A percentile compares a stretch with the other conserved stretches of the same genome.
Evolutionary conservation across 2,888 invertebrate genomes (phyloP).

Genomic region (Hartigia nigra): DNA sequence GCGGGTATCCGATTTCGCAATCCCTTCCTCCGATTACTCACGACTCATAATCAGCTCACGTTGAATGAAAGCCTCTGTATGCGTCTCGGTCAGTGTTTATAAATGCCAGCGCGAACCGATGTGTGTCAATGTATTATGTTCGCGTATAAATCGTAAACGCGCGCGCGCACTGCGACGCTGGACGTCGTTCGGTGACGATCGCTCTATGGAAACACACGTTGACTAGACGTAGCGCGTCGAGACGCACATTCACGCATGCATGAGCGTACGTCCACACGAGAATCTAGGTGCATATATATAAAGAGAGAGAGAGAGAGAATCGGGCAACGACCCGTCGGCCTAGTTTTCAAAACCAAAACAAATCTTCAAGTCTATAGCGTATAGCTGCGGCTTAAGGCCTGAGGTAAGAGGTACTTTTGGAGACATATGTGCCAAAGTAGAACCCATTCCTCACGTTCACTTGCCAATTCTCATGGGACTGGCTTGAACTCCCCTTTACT

Average conservation of each 20-base stretch:
- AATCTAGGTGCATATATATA: neutral
- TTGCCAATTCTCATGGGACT: neutral
- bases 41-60: slow-evolving; percentile 33
- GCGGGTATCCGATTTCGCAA: slow-evolving; percentile 35
- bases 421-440: slow-evolving; percentile 10
- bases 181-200: neutral
- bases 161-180: neutral
- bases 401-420: slow-evolving; percentile 10
- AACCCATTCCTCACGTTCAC: neutral
- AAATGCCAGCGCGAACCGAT: slow-evolving; percentile 40
- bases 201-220: neutral
- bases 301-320: slow-evolving; percentile 21
- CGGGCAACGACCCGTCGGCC: slow-evolving; percentile 55
- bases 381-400: neutral
- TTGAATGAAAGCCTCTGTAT: slow-evolving; percentile 40
- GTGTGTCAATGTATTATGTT: slow-evolving; percentile 28
- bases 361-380: slow-evolving; percentile 33
- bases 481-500: neutral
- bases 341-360: slow-evolving; percentile 62
- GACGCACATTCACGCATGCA: neutral
- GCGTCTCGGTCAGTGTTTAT: slow-evolving; percentile 35
- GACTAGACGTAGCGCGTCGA: neutral
- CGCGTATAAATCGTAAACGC: slow-evolving; percentile 6
- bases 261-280: neutral
- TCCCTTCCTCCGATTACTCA: slow-evolving; percentile 32